Evolutionary conservation across 2,797 vertebrate species (phyloP), one percentile per base, ranked within the genome.

Genomic region (Enteromius argenteus): DNA sequence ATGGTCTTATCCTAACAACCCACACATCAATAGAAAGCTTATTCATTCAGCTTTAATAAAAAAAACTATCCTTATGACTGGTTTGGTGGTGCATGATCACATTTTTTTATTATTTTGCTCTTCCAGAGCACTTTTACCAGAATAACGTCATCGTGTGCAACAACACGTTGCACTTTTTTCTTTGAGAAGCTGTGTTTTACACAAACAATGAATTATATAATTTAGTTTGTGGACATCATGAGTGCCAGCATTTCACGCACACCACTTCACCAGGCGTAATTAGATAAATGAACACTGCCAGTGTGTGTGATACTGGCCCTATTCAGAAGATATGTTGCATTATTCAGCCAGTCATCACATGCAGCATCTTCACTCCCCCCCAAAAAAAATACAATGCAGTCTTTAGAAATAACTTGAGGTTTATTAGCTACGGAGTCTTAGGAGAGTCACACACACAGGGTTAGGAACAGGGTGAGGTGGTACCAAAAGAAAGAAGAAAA

Each of bases 391-490:
- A 84, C 86, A 85, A 79, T 53, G 53, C 64, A 66, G 76, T 51
- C 71, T 76, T 89, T 86, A 88, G 90, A 91, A 91, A 90, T 91
- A 87, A 88, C 90, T 91, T 87, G 89, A 89, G 79, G 89, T 94
- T 93, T 94, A 93, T 94, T 94, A 89, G 80, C 75, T 83, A 91
- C 86, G 90, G 83, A 89, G 81, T 66, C 85, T 86, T 68, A 80
- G 76, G 81, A 83, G 76, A 79, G 83, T 84, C 86, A 84, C 86
- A 87, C 83, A 84, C 83, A 84, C 80, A 56, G 60, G 85, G 85
- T 86, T 84, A 84, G 79, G 64, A 76, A 81, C 74, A 81, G 86
- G 30, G 77, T 80, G 75, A 91, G 91, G 79, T 79, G 75, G 49
- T 85, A 85, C 88, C 86, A 89, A 89, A 89, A 86, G 35, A 75